Base-by-base conservation (phyloP, 2,888 invertebrate species). In the Eristalinus aeneus region DNA sequence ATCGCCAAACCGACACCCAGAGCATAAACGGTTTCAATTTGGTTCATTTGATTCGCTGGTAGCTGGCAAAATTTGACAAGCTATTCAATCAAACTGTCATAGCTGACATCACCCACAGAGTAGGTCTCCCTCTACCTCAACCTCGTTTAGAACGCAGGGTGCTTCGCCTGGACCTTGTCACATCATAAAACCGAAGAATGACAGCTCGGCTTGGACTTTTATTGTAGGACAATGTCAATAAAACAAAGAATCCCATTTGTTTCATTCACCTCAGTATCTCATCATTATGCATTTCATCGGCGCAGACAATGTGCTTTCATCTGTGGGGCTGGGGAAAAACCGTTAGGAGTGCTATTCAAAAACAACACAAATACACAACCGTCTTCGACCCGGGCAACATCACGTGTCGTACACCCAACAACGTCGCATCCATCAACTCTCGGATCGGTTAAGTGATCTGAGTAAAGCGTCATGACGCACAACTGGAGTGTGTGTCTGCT, bases 341-440 rank as follows among this genome's bases (percentile, higher is more conserved):
- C 54, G 34, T 61, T 46, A 46, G n/a, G 16, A 6, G 46, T 6
- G n/a, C 46, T 46, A 46, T 46, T 46, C n/a, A 46, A 12, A 39
- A n/a, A n/a, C 32, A 32, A 10, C 34, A 34, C 34, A 34, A 6
- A 46, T n/a, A 16, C 16, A 46, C 46, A 46, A 46, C 8, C 46
- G 16, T 16, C 27, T 27, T 5, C 6, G n/a, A 5, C 39, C 69
- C 71, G 71, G 31, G 60, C 23, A 22, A 67, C 32, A 82, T 72
- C 67, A 67, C 65, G 53, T 71, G 61, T 74, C 74, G 56, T 64
- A 80, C 64, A 80, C 74, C 69, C 54, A 81, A 76, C 67, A 78
- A 74, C 69, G 73, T 85, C 81, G 69, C 76, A 80, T 76, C 85
- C 67, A 80, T 80, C 85, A 80, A 73, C 75, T 67, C 85, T 67